Percentiles rank a stretch among this genome's conserved stretches.
Evolutionary conservation across 2,113 vertebrate species (phyloP).

Genomic region (Pyrgilauda ruficollis): DNA sequence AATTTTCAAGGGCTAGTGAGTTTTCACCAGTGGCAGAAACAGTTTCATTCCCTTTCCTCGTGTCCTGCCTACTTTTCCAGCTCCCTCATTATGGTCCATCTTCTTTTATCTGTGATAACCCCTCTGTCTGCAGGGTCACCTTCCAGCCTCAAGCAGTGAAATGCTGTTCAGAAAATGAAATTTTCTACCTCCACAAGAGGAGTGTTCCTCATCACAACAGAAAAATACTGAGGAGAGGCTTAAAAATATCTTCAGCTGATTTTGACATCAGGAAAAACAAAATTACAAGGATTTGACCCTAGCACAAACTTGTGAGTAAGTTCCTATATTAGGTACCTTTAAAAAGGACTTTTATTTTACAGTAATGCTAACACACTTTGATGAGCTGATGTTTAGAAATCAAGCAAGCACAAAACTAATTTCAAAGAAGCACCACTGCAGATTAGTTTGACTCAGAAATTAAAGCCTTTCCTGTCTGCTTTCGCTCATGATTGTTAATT

Average conservation of each 20-base stretch:
- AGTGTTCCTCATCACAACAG: not conserved
- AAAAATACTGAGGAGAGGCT: not conserved
- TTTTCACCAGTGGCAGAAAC: not conserved
- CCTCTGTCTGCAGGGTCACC: not conserved
- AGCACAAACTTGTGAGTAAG: not conserved
- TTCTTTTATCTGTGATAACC: not conserved
- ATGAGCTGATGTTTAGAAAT: not conserved
- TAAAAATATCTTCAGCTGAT: not conserved
- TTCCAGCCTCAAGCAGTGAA: not conserved
- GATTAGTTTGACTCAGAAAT: not conserved
- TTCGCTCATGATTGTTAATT: not conserved
- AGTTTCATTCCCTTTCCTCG: not conserved
- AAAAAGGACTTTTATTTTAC: not conserved
- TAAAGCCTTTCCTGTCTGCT: not conserved
- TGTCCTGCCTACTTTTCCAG: not conserved
- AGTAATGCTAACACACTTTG: not conserved
- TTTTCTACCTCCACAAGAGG: not conserved
- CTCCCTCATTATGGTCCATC: not conserved
- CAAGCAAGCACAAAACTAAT: not conserved
- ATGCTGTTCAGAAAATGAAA: not conserved
- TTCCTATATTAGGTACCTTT: accelerated
- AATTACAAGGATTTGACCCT: not conserved
- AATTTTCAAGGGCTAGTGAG: not conserved
- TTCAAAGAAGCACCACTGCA: not conserved
- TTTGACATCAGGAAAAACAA: not conserved